Conservation (phyloP, 2,113 vertebrate species). For the Catharus bicknelli region DNA sequence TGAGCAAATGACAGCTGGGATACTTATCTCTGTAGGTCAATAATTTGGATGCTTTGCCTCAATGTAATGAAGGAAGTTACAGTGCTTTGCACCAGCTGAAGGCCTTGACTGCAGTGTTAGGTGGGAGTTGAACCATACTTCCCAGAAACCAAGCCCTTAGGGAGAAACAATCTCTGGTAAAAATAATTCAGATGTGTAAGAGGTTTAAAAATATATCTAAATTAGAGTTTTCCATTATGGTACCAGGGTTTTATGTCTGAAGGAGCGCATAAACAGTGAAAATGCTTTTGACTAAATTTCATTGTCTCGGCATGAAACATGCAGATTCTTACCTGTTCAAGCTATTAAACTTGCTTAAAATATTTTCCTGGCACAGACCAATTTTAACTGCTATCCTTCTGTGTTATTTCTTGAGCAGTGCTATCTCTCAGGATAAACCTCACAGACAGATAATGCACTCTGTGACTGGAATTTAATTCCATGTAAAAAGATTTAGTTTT, state of each 20-base stretch:
- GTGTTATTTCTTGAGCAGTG: background rate
- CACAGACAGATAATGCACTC: background rate
- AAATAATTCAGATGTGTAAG: background rate
- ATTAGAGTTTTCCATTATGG: background rate
- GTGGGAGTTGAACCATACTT: background rate
- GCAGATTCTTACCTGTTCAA: background rate
- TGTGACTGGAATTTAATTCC: background rate
- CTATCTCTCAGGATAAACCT: background rate
- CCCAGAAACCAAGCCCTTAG: background rate
- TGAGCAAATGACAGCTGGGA: background rate
- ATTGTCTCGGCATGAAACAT: background rate
- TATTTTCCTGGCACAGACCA: background rate
- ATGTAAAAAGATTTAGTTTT: background rate
- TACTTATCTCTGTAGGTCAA: background rate
- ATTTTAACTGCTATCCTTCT: background rate
- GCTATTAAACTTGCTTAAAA: background rate
- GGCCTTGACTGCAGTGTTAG: background rate
- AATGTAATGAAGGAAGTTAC: background rate
- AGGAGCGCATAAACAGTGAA: background rate
- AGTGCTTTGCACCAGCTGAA: background rate
- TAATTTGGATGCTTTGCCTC: background rate
- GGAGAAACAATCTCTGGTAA: background rate
- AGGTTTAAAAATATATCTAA: background rate
- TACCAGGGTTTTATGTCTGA: background rate
- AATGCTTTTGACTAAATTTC: background rate